Evolutionary conservation across 1,140 invertebrate species (phyloP).

Genomic region (Drosophila pseudoananassae): DNA sequence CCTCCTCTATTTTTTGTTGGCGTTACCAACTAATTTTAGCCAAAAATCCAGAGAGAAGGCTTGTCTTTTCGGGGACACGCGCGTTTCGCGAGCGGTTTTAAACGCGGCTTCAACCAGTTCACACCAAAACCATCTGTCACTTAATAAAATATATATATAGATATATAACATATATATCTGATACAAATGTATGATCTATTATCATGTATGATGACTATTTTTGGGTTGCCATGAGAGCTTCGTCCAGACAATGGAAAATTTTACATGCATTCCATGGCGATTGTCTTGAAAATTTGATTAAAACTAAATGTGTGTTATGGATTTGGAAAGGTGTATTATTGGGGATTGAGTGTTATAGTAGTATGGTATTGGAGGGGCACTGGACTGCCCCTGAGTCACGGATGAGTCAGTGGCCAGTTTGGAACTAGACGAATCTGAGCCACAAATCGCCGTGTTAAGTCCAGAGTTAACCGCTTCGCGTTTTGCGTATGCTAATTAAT

Average conservation of each 20-base stretch:
- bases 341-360: neutral
- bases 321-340: neutral
- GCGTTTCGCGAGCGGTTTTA: constrained; percentile 15
- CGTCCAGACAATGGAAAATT: constrained; percentile 35
- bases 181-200: constrained; percentile 31
- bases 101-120: constrained; percentile 37
- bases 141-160: neutral
- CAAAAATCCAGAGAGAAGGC: constrained; percentile 17
- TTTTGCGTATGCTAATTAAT: constrained; percentile 77
- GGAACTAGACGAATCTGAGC: constrained; percentile 71
- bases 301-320: neutral
- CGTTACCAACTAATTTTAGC: constrained; percentile 32
- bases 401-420: constrained; percentile 50
- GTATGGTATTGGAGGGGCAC: neutral
- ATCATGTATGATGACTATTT: constrained; percentile 29
- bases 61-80: constrained; percentile 27
- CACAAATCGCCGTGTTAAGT: constrained; percentile 34
- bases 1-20: neutral
- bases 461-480: constrained; percentile 48
- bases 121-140: constrained; percentile 29
- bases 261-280: neutral
- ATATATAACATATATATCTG: neutral
- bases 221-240: constrained; percentile 28
- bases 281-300: neutral
- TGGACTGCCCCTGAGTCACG: constrained; percentile 24